Base-by-base conservation (phyloP, 1,140 invertebrate genomes). In the Drosophila santomea region DNA sequence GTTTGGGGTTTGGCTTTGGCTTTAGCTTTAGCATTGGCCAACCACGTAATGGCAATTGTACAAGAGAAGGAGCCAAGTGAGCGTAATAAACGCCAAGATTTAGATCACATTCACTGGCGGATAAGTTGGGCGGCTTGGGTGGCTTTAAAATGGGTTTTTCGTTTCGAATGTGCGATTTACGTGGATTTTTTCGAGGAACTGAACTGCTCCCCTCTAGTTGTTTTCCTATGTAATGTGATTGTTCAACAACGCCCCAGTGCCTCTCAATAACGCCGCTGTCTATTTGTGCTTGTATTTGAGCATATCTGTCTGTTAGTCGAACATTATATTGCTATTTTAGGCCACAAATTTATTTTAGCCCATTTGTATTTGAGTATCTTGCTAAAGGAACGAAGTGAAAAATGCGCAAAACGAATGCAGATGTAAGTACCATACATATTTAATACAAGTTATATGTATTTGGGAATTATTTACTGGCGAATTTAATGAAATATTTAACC, bases 81-180 rank as follows among this genome's bases (percentile, higher is more conserved):
- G 83, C 83, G 83, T 79, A 88, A 86, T 86, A 86, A 86, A 86
- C 75, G 83, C 64, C 71, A 88, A 83, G 79, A 79, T 76, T 88
- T 68, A 66, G 79, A 82, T 77, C 71, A 68, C 62, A 82, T 74
- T 55, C 75, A 57, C 50, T 57, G 64, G 36, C 14, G 62, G 60
- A 17, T 25, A 32, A 35, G 0, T 35, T 14, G 39, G 45, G n/a
- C 38, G 28, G 7, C 52, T 41, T 52, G 28, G 43, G 36, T 20
- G 44, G 28, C 48, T 32, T 25, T 39, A 6, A 25, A 55, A 3
- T 20, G 3, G 60, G 25, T 39, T 12, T 5, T 32, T 4, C 23
- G 3, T 8, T 41, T 4, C 23, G 3, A 38, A 54, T 12, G 51
- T 11, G 38, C 48, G 7, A 11, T 2, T n/a, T 38, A 3, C 12